These are phyloP conservation scores for Drosophila trichaetosa DNA, from an alignment of 2,888 invertebrate genomes.

Conservation along the genomic window DNA sequence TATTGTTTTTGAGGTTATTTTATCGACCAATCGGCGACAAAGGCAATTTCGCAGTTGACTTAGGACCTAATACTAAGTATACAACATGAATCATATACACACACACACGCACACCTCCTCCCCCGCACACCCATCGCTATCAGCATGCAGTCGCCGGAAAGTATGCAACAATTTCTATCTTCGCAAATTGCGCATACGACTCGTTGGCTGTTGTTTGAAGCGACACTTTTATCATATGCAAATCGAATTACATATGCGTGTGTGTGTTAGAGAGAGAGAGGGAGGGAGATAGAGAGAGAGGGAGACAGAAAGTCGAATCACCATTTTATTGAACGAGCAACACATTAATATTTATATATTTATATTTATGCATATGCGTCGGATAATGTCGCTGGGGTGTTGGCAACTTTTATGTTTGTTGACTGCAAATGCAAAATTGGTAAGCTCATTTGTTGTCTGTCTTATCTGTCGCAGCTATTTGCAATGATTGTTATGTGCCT, in stretches of 20 bases:
- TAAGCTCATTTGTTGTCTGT: constrained; percentile 22
- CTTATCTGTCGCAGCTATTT: constrained; percentile 19
- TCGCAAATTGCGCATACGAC: constrained; percentile 47
- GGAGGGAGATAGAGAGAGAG: neutral
- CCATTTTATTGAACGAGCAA: constrained; percentile 42
- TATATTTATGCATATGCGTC: constrained; percentile 28
- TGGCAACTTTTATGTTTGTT: constrained; percentile 3
- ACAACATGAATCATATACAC: constrained; percentile 60
- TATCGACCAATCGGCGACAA: constrained; percentile 57
- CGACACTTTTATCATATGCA: constrained; percentile 28
- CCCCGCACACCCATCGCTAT: no score
- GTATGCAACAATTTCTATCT: constrained; percentile 40
- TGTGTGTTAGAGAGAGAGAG: neutral
- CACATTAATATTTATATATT: constrained; percentile 45
- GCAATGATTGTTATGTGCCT: constrained; percentile 4
- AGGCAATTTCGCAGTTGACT: constrained; percentile 73
- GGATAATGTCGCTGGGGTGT: constrained; percentile 2
- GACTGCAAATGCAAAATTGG: neutral
- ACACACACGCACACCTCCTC: neutral
- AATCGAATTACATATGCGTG: neutral
- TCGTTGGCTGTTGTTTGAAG: constrained; percentile 29
- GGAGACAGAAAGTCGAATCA: neutral
- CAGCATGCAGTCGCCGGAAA: constrained; percentile 9
- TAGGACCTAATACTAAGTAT: constrained; percentile 62
- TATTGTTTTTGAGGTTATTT: constrained; percentile 30